These are phyloP conservation scores for Orientallactaga bullata DNA, from an alignment of 2,113 vertebrate genomes.

Conservation along the genomic window DNA sequence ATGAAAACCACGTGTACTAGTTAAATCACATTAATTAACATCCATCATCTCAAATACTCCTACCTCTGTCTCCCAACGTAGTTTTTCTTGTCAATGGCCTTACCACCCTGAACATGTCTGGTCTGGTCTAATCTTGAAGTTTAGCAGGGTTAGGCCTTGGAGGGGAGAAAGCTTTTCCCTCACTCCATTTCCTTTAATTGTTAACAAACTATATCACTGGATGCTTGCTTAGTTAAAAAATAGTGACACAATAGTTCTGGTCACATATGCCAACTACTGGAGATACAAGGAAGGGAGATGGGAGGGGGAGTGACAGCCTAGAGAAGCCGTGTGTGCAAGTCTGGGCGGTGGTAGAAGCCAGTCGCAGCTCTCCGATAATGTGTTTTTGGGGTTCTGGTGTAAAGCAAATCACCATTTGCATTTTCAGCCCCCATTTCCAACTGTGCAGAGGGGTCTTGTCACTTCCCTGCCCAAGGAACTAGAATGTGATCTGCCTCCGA, in stretches of 20 bases:
- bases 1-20: not conserved
- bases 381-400: not conserved
- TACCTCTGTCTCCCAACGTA: not conserved
- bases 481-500: not conserved
- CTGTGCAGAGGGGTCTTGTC: not conserved
- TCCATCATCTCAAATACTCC: not conserved
- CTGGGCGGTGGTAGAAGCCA: not conserved
- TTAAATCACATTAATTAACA: not conserved
- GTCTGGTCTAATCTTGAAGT: not conserved
- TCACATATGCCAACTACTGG: not conserved
- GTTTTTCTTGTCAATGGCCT: too few species aligned
- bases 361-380: not conserved
- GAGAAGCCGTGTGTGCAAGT: not conserved
- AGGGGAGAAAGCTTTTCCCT: not conserved
- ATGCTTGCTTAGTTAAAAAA: conserved; percentile 22
- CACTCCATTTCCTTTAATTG: not conserved
- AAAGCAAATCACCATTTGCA: too few species aligned
- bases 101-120: too few species aligned
- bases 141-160: too few species aligned
- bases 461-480: not conserved
- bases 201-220: not conserved
- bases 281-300: not conserved
- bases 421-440: not conserved
- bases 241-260: not conserved
- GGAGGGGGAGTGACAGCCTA: not conserved